Base-by-base conservation (phyloP, 2,797 vertebrate genomes). In the Poecilia gillii region DNA sequence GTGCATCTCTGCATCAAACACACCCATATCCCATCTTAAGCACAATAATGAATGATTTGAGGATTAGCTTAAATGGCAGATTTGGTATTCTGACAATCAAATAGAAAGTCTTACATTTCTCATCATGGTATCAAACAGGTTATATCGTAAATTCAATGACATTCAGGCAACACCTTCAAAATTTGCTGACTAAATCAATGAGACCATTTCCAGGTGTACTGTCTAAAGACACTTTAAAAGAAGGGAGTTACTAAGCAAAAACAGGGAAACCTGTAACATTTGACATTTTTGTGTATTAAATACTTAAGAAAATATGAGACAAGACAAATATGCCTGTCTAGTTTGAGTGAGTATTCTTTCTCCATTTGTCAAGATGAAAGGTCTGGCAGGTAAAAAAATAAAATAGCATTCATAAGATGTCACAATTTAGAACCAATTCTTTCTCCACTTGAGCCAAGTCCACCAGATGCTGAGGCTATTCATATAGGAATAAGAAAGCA, bases 1-100 rank as follows among this genome's bases (percentile, higher is more conserved):
- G 47, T 77, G 75, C 75, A 47, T 49, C 47, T 78, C 53, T 62
- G 39, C 39, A 43, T 18, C 25, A 72, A 28, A 25, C 49, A 68
- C 18, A 43, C 49, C 64, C 33, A 39, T 25, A 6, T 70, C 36
- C 62, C 45, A 39, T 0, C 23, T 39, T 47, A 66, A 39, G 18
- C 7, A 31, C 62, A 70, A n/a, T 14, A 31, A 47, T 66, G 28
- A 75, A 62, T 46, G 41, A 62, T 75, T 76, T 76, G 31, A 68
- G 47, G 75, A 23, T 66, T 59, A 36, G 1, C 46, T 45, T 43
- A 28, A 14, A 28, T 55, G 25, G 28, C 16, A 75, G 28, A 46
- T 47, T 33, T 62, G 14, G n/a, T 46, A 46, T 75, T 74, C 14
- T 75, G 28, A 62, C 9, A 46, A 33, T 62, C 57, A 62, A 25